Base-by-base conservation (phyloP, 2,888 invertebrate genomes). In the Sphecodes monilicornis region DNA sequence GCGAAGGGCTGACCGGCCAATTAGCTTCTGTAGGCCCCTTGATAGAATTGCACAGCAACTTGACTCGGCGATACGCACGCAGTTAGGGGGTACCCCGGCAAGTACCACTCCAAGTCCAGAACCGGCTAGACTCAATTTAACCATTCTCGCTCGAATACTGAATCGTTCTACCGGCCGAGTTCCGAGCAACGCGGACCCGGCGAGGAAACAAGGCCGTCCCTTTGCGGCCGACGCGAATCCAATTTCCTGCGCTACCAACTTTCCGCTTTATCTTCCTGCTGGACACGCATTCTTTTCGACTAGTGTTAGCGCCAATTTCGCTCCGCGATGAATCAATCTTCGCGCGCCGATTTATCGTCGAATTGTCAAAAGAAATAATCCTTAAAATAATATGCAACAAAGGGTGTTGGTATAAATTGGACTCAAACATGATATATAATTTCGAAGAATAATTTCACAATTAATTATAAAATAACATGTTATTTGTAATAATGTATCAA, bases 1-100 rank as follows among this genome's bases (percentile, higher is more conserved):
- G 54, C 79, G 88, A 89, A 92, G 91, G 90, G 90, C 91, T 90
- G 91, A 89, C 91, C 92, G 90, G 92, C 92, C 92, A 93, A 93
- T 93, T 93, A 93, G 90, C 84, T 90, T 91, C 86, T 91, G 87
- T 91, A 92, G 90, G 87, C 85, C 91, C 84, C 91, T 93, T 86
- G 88, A 91, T 90, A 85, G 86, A 91, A 91, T 90, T 85, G 86
- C 86, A 82, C 84, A 80, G 89, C 77, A 88, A 89, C 85, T 87
- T 87, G 87, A 89, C 90, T 88, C 88, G 82, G 50, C 77, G 88
- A 87, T 85, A 74, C 82, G 72, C 76, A 76, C 72, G n/a, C 80
- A 71, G 84, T 82, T 84, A 84, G 83, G 76, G 68, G 39, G 36
- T 68, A 39, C 39, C 39, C 68, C 43, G 75, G 87, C 83, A 83